Evolutionary conservation across 1,140 invertebrate genomes (phyloP), one percentile per base, ranked within the genome.

Genomic region (Drosophila gunungcola): DNA sequence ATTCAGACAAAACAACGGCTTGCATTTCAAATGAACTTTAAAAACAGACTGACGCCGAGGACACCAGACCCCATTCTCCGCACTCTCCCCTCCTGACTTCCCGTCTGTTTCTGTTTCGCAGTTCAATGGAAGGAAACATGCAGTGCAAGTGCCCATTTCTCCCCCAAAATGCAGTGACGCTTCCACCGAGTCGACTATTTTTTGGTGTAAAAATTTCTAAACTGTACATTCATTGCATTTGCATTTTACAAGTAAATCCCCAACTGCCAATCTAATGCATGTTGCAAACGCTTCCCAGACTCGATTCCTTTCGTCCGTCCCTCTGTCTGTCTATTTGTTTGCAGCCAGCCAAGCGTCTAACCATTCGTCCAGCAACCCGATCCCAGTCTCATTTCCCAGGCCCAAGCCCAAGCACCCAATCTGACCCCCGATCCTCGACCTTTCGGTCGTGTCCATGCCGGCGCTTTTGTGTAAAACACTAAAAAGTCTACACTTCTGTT

Each of bases 181-280:
- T 79, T 80, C 67, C 54, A 65, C 64, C n/a, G 80, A 68, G 79
- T 64, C 78, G 56, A 55, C 67, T 68, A 89, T 83, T 89, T 70
- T 82, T 89, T 68, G 77, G 84, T 88, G 85, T 89, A 88, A 84
- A 89, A 88, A 88, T 84, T 84, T 78, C 80, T 89, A 88, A 88
- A 88, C 89, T 88, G 84, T 88, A 84, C 84, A 88, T 88, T 89
- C 84, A 88, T 88, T 88, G 80, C 84, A 88, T 88, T 88, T 88
- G 84, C 84, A 88, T 88, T 88, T 88, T 88, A 89, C 84, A 88
- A 88, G 84, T 88, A 88, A 88, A 88, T 88, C 84, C 84, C 84
- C 73, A 89, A 89, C 84, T 88, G 84, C 84, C 84, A 88, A 88
- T 88, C 84, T 89, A 88, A 88, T 88, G 84, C 73, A 88, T 83